Base-by-base conservation (phyloP, 2,113 vertebrate genomes). In the Cheirogaleus medius region DNA sequence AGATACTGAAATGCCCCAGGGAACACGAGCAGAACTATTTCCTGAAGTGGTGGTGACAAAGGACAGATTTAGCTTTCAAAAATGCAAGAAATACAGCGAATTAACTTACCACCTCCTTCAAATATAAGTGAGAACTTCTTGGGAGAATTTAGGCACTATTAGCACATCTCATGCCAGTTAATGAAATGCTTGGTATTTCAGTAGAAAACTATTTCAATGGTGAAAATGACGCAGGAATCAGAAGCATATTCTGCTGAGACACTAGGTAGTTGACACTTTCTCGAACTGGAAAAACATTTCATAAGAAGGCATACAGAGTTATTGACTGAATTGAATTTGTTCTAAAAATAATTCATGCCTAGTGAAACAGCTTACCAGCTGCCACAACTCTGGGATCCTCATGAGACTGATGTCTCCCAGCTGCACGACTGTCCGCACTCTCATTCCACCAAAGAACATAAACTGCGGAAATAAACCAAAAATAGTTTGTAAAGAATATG, bases 401-500 rank as follows among this genome's bases (percentile, higher is more conserved):
- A 49, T 99, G 99, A 82, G 99, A 98, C 56, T 27, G 95, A 81
- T 99, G 99, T 78, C 99, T 99, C 73, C 98, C 88, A 0, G 99
- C 98, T 83, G 99, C 99, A 4, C 99, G 99, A 1, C 98, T 98
- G 47, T 99, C 99, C 2, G 99, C 92, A 47, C 94, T 99, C 98
- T 99, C 98, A 0, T 99, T 99, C 99, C 99, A 99, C 99, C 99
- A 99, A 2, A 99, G 98, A 58, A 98, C 98, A 0, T 99, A 99
- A 68, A 99, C 99, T 99, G 97, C 56, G 69, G 84, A 98, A 97
- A 94, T 80, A 11, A 97, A 91, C 88, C 81, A n/a, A 20, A 83
- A 44, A 95, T n/a, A 86, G 77, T 92, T 7, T 54, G 42, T 21
- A 86, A 90, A 90, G 42, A 94, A 14, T 34, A n/a, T 1, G 12